Percentiles rank a stretch among this genome's conserved stretches.
phyloP scores from a whole-genome alignment of 2,888 invertebrate genomes.

The Amphipoea oculea region DNA sequence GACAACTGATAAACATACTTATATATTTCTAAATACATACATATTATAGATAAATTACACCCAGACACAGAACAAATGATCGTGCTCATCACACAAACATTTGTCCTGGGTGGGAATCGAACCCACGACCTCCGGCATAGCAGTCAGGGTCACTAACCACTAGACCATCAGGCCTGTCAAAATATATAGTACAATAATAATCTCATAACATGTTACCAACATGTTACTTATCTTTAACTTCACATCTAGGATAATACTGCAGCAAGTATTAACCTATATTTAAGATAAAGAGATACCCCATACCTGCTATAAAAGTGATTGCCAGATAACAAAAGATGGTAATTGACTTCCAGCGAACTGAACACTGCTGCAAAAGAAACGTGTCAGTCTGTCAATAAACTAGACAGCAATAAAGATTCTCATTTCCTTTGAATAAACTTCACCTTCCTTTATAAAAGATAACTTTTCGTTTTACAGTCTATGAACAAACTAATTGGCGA shows the following conservation, averaged over 20 bases:
- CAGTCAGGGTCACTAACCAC: too few species aligned
- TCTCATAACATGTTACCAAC: too few species aligned
- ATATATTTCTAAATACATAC: too few species aligned
- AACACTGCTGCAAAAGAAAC: slow-evolving; percentile 26
- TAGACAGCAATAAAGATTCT: slow-evolving; percentile 22
- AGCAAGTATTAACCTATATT: slow-evolving; percentile 13
- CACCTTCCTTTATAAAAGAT: background rate
- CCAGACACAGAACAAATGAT: too few species aligned
- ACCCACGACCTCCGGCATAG: too few species aligned
- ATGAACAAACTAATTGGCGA: slow-evolving; percentile 9
- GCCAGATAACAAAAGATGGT: slow-evolving; percentile 37
- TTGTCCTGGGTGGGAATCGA: too few species aligned
- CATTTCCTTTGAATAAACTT: slow-evolving; percentile 27
- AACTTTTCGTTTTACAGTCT: slow-evolving; percentile 17
- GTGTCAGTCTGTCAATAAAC: slow-evolving; percentile 15
- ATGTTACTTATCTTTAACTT: slow-evolving; percentile 15
- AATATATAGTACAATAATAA: slow-evolving; percentile 1
- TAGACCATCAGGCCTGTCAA: too few species aligned
- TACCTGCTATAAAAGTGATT: slow-evolving; percentile 25
- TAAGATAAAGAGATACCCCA: slow-evolving; percentile 10
- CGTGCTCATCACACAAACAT: too few species aligned
- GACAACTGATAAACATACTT: too few species aligned
- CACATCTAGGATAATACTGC: slow-evolving; percentile 7
- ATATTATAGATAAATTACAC: too few species aligned
- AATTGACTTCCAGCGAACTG: slow-evolving; percentile 29